Conservation (phyloP, 2,888 invertebrate species). For the Prosapia bicincta region DNA sequence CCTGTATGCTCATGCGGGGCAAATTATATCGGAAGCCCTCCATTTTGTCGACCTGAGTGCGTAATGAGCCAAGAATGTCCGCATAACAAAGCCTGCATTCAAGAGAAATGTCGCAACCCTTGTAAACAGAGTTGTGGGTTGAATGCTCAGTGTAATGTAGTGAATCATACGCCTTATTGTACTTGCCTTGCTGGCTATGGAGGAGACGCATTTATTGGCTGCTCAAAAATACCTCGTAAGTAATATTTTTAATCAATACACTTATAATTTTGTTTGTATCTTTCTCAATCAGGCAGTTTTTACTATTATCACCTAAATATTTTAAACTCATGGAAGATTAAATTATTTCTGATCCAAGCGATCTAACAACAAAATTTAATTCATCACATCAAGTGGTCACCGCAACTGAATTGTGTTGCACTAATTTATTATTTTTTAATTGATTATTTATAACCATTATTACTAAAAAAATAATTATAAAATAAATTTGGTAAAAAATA, state of each 20-base stretch:
- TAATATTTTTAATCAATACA: constrained; percentile 7
- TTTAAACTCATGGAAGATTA: background rate
- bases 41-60: constrained; percentile 79
- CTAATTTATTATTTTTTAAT: no score
- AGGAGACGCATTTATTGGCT: constrained; percentile 83
- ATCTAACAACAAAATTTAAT: no score
- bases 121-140: constrained; percentile 72
- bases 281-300: background rate
- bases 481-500: no score
- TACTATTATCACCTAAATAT: constrained; percentile 3
- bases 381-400: no score
- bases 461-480: no score
- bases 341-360: no score
- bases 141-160: constrained; percentile 74
- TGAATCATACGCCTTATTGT: constrained; percentile 78
- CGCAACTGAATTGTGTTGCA: no score
- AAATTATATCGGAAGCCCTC: constrained; percentile 77
- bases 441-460: no score
- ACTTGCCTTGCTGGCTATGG: constrained; percentile 72
- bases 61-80: constrained; percentile 79
- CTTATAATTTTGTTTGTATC: no score
- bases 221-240: constrained; percentile 55
- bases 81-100: constrained; percentile 71
- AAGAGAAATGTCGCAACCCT: constrained; percentile 79
- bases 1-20: constrained; percentile 52